Percentiles rank a stretch among this genome's conserved stretches.
phyloP scores from a whole-genome alignment of 2,113 vertebrate genomes.

The Pogonocichla stellata region DNA sequence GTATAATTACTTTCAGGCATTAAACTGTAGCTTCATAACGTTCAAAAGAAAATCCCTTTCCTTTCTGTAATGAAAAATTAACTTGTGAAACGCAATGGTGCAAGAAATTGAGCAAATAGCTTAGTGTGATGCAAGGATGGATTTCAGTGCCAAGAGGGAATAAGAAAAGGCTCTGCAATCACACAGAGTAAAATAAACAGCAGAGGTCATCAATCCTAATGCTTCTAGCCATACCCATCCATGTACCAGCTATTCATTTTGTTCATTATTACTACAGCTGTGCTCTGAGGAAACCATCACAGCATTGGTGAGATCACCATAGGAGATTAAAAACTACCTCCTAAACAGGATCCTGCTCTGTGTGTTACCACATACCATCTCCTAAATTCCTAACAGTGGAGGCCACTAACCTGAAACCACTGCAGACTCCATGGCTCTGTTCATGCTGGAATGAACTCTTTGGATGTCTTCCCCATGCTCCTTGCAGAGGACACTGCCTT shows the following conservation, averaged over 20 bases:
- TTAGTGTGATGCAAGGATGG: background rate
- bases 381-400: background rate
- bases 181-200: background rate
- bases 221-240: background rate
- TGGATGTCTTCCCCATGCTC: background rate
- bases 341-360: background rate
- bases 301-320: rapidly evolving
- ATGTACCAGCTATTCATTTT: background rate
- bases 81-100: slow-evolving; percentile 10
- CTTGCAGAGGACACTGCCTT: rapidly evolving
- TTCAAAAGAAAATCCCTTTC: slow-evolving; percentile 13
- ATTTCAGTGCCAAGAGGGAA: background rate
- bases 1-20: slow-evolving; percentile 14
- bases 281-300: background rate
- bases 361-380: background rate
- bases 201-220: background rate
- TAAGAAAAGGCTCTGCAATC: background rate
- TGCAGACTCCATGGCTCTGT: rapidly evolving
- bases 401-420: background rate
- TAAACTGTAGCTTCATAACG: background rate
- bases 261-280: background rate
- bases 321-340: background rate
- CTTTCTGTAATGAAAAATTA: slow-evolving; percentile 34
- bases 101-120: slow-evolving; percentile 51
- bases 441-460: background rate